These are phyloP conservation scores for Phenganax marumi DNA, from an alignment of 92 coral and sea anemone species.

Conservation along the genomic window DNA sequence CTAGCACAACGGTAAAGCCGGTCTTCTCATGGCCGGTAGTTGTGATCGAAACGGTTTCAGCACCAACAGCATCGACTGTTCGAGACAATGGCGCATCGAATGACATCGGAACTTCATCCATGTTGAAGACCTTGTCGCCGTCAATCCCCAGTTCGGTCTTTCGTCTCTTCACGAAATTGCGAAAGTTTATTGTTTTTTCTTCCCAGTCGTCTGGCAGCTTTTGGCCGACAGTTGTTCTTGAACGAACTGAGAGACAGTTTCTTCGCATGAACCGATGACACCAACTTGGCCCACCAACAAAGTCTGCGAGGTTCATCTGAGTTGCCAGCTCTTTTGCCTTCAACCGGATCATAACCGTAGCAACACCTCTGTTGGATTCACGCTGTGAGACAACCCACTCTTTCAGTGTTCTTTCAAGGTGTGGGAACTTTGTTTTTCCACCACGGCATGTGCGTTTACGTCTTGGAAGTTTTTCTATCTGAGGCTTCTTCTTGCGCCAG, in stretches of 20 bases:
- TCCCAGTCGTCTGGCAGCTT: conserved; percentile 53
- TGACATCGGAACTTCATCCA: conserved; percentile 63
- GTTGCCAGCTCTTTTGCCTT: conserved; percentile 57
- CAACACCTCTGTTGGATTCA: not conserved
- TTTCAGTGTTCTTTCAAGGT: no score
- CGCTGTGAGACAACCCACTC: no score
- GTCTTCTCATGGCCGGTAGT: conserved; percentile 53
- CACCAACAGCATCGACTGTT: conserved; percentile 43
- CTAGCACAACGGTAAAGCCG: conserved; percentile 31
- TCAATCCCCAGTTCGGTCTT: conserved; percentile 48
- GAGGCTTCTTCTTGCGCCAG: no score
- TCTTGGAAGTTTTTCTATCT: no score
- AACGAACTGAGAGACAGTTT: conserved; percentile 51
- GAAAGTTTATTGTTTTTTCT: conserved; percentile 53
- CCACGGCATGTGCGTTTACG: no score
- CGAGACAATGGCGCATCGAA: conserved; percentile 50
- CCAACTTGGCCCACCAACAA: conserved; percentile 45
- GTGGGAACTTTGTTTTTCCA: no score
- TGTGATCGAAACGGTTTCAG: conserved; percentile 44
- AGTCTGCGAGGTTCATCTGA: conserved; percentile 54
- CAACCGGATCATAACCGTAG: conserved; percentile 25
- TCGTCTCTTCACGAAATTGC: conserved; percentile 54
- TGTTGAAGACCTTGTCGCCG: conserved; percentile 52
- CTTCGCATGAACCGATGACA: conserved; percentile 50
- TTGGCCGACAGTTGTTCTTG: conserved; percentile 39